Evolutionary conservation across 2,888 invertebrate species (phyloP).

Genomic region (Tribolium freemani): DNA sequence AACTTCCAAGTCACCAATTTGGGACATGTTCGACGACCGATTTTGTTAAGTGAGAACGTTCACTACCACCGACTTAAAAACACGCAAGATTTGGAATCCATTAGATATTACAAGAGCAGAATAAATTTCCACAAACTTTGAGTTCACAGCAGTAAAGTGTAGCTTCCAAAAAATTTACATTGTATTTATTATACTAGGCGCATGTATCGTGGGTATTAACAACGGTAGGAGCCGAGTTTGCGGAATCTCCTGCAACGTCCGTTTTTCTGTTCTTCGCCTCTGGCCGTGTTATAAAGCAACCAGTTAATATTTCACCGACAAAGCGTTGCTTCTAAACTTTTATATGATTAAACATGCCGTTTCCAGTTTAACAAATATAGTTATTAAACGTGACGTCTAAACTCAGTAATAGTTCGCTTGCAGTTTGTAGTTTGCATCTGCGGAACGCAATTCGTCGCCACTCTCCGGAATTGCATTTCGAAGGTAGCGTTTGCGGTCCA

Average conservation of each 20-base stretch:
- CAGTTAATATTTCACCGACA: constrained; percentile 2
- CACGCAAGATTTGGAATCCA: not conserved
- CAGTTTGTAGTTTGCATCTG: constrained; percentile 6
- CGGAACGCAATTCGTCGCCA: not conserved
- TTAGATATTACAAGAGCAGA: too few relatives aligned
- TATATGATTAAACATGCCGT: constrained; percentile 11
- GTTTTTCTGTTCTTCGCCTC: not conserved
- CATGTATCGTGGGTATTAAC: too few relatives aligned
- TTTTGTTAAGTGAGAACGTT: not conserved
- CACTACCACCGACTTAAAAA: not conserved
- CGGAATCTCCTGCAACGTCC: not conserved
- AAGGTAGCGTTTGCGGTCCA: constrained; percentile 22
- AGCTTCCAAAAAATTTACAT: too few relatives aligned
- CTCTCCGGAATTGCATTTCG: constrained; percentile 5
- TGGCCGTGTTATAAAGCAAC: not conserved
- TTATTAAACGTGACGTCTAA: constrained; percentile 25
- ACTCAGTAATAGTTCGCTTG: constrained; percentile 5
- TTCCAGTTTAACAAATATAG: constrained; percentile 24
- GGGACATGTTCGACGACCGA: not conserved
- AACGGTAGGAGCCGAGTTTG: not conserved
- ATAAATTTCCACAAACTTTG: too few relatives aligned
- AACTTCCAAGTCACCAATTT: not conserved
- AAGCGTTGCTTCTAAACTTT: not conserved
- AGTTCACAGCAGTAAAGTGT: too few relatives aligned
- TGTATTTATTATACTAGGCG: too few relatives aligned